Conservation (phyloP, 2,113 vertebrate genomes). For the Scortum barcoo region DNA sequence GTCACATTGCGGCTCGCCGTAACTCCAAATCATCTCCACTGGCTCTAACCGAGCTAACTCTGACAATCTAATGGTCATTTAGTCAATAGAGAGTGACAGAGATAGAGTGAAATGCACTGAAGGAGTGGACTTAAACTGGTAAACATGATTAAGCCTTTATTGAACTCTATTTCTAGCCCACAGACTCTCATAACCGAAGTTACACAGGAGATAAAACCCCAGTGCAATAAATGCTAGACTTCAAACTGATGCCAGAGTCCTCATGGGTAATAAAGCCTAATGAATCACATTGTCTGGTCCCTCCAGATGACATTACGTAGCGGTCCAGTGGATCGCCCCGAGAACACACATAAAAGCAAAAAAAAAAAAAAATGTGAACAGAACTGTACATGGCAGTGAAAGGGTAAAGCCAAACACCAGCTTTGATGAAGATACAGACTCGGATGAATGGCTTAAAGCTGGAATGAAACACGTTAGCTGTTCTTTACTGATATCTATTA, state of each 20-base stretch:
- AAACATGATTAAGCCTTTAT: slow-evolving; percentile 68
- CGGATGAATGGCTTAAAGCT: slow-evolving; percentile 44
- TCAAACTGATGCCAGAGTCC: slow-evolving; percentile 42
- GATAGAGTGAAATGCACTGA: slow-evolving; percentile 42
- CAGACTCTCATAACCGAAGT: slow-evolving; percentile 50
- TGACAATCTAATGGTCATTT: slow-evolving; percentile 47
- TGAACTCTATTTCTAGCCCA: slow-evolving; percentile 51
- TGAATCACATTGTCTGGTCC: slow-evolving; percentile 40
- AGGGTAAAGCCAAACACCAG: slow-evolving; percentile 49
- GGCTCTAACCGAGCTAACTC: slow-evolving; percentile 29
- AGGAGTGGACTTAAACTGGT: slow-evolving; percentile 54
- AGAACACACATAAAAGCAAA: slow-evolving; percentile 38
- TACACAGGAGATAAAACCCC: slow-evolving; percentile 30
- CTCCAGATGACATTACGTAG: slow-evolving; percentile 42
- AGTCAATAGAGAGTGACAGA: slow-evolving; percentile 57
- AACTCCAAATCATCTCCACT: slow-evolving; percentile 49
- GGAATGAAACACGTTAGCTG: slow-evolving; percentile 48
- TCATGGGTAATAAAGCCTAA: slow-evolving; percentile 58
- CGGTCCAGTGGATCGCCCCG: slow-evolving; percentile 30
- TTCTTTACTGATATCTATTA: slow-evolving; percentile 27
- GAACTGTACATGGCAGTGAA: slow-evolving; percentile 25
- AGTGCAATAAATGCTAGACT: slow-evolving; percentile 34
- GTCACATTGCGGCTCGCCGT: slow-evolving; percentile 46
- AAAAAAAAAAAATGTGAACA: slow-evolving; percentile 32
- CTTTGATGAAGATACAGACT: slow-evolving; percentile 41